phyloP scores from a whole-genome alignment of 2,113 vertebrate genomes.

The Dasyprocta punctata region DNA sequence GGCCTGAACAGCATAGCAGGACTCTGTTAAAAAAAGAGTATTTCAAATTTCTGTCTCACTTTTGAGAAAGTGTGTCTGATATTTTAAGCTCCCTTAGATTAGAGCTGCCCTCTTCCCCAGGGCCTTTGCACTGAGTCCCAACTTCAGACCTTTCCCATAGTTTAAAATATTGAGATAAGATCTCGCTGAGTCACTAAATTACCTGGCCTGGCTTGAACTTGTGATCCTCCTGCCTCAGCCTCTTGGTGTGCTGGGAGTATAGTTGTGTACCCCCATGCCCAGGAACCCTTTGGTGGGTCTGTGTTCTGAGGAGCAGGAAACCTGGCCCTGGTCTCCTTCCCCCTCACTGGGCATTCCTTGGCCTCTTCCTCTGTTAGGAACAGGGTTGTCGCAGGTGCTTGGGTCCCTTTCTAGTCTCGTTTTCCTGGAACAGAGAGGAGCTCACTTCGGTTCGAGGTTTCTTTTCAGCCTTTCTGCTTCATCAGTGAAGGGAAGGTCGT shows the following conservation, averaged over 20 bases:
- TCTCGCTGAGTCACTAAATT: not conserved
- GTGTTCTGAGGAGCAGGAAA: not conserved
- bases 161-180: not conserved
- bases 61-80: not conserved
- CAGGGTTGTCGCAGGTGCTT: not conserved
- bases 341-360: fast-evolving
- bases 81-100: not conserved
- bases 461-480: slow-evolving; percentile 27
- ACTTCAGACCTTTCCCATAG: not conserved
- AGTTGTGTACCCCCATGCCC: not conserved
- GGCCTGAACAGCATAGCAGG: not conserved
- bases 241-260: not conserved
- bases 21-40: not conserved
- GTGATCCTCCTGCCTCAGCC: not conserved
- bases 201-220: not conserved
- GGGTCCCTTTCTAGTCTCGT: not conserved
- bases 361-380: not conserved
- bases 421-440: not conserved
- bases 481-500: not conserved
- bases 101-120: not conserved
- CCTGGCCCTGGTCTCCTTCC: not conserved
- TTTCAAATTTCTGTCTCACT: not conserved
- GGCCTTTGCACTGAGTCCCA: not conserved
- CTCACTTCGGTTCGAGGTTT: not conserved
- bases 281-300: not conserved